Base-by-base conservation (phyloP, 2,113 vertebrate genomes). In the Corvus cornix region DNA sequence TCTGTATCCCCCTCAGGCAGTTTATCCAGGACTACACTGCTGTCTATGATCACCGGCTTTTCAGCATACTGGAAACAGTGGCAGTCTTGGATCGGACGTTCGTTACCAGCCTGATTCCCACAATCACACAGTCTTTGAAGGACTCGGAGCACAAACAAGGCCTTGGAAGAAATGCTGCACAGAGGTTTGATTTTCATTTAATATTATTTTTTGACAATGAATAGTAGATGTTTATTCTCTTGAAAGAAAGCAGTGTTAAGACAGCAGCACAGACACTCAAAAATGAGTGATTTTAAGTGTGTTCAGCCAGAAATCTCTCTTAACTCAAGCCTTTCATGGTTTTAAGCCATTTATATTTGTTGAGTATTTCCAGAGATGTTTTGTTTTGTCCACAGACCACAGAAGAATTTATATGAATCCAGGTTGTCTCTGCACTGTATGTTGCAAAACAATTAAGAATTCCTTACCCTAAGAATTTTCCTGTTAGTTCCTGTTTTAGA, bases 61-160 rank as follows among this genome's bases (percentile, higher is more conserved):
- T 99, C 96, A 87, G 96, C 72, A 96, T 99, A 43, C 97, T 99
- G 59, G 99, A 99, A 97, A 97, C 96, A 7, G 98, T 99, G 74
- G 98, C 98, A 3, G 78, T 98, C 76, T 92, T 99, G 97, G 98
- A 99, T 96, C 98, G 97, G 72, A 62, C 86, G 3, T 92, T 98
- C 9, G 98, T 99, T 82, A 97, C 97, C 66, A 82, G 95, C 69
- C 98, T 99, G 84, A 98, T 99, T 95, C 98, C 99, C 73, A 95
- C 97, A 80, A 96, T 99, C 81, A 98, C 99, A 37, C 97, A 98
- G 44, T 97, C 98, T 91, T 97, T 99, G 96, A 98, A 98, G 95
- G 98, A 98, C 93, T 97, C 97, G 0, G 99, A 99, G 87, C 97
- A 96, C 96, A 99, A 99, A 97, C 98, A 98, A 98, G 99, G 99